A percentile compares a stretch with the other conserved stretches of the same genome.
Evolutionary conservation across 92 coral and sea anemone species (phyloP).

Genomic region (Bergia puertoricense): DNA sequence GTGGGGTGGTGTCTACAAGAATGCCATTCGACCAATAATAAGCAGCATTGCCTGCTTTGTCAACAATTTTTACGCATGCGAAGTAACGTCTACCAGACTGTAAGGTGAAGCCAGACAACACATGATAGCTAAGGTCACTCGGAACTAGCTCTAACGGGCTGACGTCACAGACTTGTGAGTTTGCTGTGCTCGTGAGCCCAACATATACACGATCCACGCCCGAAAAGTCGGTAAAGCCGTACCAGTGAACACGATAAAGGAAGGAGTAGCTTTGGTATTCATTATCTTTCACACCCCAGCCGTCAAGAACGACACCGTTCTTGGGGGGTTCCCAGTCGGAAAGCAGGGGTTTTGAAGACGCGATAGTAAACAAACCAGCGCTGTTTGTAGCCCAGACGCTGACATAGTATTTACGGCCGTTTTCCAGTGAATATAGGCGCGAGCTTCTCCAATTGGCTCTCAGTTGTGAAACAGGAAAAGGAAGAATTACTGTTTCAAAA

Average conservation of each 20-base stretch:
- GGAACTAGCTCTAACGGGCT: conserved; percentile 63
- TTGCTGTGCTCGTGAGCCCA: conserved; percentile 67
- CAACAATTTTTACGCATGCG: conserved; percentile 83
- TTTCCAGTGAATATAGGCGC: conserved; percentile 50
- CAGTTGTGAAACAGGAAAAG: conserved; percentile 50
- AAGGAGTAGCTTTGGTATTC: conserved; percentile 76
- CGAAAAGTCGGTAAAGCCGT: conserved; percentile 82
- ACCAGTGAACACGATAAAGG: conserved; percentile 93
- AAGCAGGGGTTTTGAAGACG: conserved; percentile 73
- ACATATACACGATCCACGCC: conserved; percentile 70
- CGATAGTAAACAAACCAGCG: conserved; percentile 77
- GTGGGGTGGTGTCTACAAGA: conserved; percentile 82
- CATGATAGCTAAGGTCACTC: conserved; percentile 56
- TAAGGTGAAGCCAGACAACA: conserved; percentile 72
- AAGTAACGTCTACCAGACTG: conserved; percentile 72
- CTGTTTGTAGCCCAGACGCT: conserved; percentile 75
- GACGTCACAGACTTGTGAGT: conserved; percentile 66
- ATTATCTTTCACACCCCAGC: conserved; percentile 89
- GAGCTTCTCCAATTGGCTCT: conserved; percentile 86
- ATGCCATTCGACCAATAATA: conserved; percentile 78
- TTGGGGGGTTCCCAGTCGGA: conserved; percentile 85
- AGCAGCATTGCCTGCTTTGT: conserved; percentile 85
- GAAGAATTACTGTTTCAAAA: conserved; percentile 46
- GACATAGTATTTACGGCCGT: conserved; percentile 78
- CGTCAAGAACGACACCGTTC: conserved; percentile 79